Percentiles rank a stretch among this genome's conserved stretches.
phyloP scores from a whole-genome alignment of 1,140 invertebrate species.

The Hyles vespertilio region DNA sequence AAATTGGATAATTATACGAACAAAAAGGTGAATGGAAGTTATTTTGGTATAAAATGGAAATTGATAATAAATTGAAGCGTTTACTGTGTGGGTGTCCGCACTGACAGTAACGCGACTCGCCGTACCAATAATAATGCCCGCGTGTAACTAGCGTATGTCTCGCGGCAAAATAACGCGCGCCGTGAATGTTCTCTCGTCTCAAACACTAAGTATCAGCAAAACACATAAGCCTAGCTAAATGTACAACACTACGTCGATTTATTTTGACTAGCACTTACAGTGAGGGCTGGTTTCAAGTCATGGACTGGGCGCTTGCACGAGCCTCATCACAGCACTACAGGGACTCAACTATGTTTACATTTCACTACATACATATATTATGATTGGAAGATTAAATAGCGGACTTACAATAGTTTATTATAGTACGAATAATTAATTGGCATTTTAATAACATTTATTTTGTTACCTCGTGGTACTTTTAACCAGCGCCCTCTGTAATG shows the following conservation, averaged over 20 bases:
- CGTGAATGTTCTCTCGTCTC: not conserved
- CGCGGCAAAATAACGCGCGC: not conserved
- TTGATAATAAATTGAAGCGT: not conserved
- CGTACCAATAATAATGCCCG: not conserved
- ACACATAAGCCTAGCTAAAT: constrained; percentile 45
- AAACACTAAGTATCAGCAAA: constrained; percentile 27
- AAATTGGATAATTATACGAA: too few relatives aligned
- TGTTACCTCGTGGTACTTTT: constrained; percentile 2
- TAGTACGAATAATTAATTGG: not conserved
- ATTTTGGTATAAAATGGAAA: not conserved
- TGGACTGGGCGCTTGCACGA: not conserved
- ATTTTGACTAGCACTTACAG: constrained; percentile 54
- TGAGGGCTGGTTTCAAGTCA: constrained; percentile 25
- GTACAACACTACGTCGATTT: constrained; percentile 45
- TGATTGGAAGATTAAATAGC: not conserved
- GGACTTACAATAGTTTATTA: not conserved
- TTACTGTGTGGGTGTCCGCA: too few relatives aligned
- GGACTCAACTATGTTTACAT: constrained; percentile 2
- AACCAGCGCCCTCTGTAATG: constrained; percentile 28
- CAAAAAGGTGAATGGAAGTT: not conserved
- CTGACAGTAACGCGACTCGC: not conserved
- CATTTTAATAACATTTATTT: not conserved
- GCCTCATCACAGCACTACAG: not conserved
- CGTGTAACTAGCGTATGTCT: not conserved
- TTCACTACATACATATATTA: not conserved